Conservation (phyloP, 2,113 vertebrate genomes). For the Tonatia bakeri region DNA sequence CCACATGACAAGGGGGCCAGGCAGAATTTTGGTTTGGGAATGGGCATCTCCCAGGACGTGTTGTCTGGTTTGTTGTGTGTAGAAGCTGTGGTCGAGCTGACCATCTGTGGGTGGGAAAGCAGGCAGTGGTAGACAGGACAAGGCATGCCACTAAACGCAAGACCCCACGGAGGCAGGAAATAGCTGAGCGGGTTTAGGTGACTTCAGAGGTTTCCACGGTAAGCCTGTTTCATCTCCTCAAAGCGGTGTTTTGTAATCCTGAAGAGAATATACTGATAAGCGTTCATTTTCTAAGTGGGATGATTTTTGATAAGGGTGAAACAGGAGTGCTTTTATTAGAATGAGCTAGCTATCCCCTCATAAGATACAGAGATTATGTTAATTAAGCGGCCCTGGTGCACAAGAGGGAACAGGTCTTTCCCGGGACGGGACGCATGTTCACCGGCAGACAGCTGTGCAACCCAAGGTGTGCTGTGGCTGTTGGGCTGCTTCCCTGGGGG, state of each 20-base stretch:
- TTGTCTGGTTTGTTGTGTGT: not conserved
- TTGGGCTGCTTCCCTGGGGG: not conserved
- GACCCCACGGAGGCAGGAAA: not conserved
- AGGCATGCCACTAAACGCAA: not conserved
- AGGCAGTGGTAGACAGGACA: not conserved
- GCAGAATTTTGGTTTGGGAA: not conserved
- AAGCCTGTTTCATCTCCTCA: constrained; percentile 34
- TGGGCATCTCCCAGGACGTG: not conserved
- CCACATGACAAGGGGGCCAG: not conserved
- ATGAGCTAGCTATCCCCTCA: not conserved
- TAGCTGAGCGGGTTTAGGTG: not conserved
- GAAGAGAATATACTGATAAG: constrained; percentile 49
- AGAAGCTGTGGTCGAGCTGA: not conserved
- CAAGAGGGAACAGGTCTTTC: not conserved
- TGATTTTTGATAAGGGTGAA: constrained; percentile 37
- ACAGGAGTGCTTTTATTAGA: constrained; percentile 1
- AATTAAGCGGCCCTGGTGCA: not conserved
- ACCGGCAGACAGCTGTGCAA: not conserved
- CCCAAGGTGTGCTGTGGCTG: not conserved
- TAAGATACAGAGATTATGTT: not conserved
- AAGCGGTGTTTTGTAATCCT: constrained; percentile 30
- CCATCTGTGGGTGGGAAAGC: not conserved
- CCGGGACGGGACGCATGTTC: not conserved
- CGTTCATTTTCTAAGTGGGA: constrained; percentile 34
- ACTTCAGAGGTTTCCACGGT: not conserved